These are phyloP conservation scores for Metellina segmentata DNA, from an alignment of 2,888 invertebrate species.

Conservation along the genomic window DNA sequence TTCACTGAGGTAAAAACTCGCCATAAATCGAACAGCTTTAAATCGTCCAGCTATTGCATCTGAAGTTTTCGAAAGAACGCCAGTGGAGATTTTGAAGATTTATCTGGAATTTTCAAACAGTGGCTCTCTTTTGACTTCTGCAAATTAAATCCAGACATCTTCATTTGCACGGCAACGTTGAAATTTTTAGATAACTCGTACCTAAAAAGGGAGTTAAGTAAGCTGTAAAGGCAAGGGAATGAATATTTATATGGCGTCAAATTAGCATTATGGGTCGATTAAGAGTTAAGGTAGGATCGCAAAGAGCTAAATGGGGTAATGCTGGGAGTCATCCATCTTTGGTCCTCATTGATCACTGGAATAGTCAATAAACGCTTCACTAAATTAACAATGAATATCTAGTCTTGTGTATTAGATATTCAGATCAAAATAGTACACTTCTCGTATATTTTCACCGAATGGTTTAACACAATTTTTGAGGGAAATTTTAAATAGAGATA, in stretches of 20 bases:
- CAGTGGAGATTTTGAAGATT: background rate
- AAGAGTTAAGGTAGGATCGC: constrained; percentile 34
- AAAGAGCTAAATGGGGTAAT: background rate
- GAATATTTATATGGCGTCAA: constrained; percentile 71
- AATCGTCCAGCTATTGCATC: too few species aligned
- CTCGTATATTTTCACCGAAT: too few species aligned
- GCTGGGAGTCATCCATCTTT: constrained; percentile 21
- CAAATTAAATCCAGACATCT: constrained; percentile 53
- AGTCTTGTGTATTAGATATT: too few species aligned
- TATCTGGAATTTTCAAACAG: background rate
- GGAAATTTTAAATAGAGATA: too few species aligned
- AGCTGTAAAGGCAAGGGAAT: constrained; percentile 67
- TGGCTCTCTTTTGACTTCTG: constrained; percentile 27
- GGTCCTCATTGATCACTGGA: background rate
- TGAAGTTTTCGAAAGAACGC: too few species aligned
- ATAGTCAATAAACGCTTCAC: too few species aligned
- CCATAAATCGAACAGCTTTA: too few species aligned
- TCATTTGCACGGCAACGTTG: constrained; percentile 44
- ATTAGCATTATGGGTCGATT: constrained; percentile 68
- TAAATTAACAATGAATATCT: too few species aligned
- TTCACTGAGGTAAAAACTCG: too few species aligned
- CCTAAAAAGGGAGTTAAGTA: constrained; percentile 64
- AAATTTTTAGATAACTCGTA: constrained; percentile 47
- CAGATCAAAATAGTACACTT: too few species aligned
- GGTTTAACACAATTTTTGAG: too few species aligned